These are phyloP conservation scores for Leistus spinibarbis DNA, from an alignment of 2,888 invertebrate species.

Conservation along the genomic window DNA sequence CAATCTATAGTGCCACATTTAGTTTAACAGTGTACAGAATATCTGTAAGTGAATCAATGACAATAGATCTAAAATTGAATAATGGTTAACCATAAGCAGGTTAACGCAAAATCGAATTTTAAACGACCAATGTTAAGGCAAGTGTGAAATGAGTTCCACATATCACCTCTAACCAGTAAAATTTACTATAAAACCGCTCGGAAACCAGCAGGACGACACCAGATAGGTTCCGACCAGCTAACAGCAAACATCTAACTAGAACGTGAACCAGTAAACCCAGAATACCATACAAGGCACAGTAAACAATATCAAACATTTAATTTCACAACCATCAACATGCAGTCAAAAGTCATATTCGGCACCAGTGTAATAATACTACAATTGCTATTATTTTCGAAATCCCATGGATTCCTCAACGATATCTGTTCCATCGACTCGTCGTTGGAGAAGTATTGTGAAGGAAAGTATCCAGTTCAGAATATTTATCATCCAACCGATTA, in stretches of 20 bases:
- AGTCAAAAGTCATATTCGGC: slow-evolving; percentile 43
- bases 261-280: slow-evolving; percentile 41
- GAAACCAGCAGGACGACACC: slow-evolving; percentile 5
- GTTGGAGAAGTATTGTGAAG: neutral
- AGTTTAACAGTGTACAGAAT: slow-evolving; percentile 27
- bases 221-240: slow-evolving; percentile 24
- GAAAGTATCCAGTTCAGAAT: neutral
- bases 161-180: too few species aligned
- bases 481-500: slow-evolving; percentile 24
- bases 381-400: slow-evolving; percentile 44
- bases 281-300: slow-evolving; percentile 48
- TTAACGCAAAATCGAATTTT: slow-evolving; percentile 43
- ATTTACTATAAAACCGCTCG: slow-evolving; percentile 19
- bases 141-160: slow-evolving; percentile 43
- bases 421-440: slow-evolving; percentile 19
- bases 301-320: slow-evolving; percentile 35
- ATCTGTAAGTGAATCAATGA: slow-evolving; percentile 16
- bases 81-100: slow-evolving; percentile 36
- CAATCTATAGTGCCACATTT: neutral
- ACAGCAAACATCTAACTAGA: slow-evolving; percentile 17
- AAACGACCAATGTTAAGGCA: slow-evolving; percentile 43
- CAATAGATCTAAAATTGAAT: slow-evolving; percentile 35
- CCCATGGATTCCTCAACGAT: slow-evolving; percentile 41
- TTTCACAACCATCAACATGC: slow-evolving; percentile 41
- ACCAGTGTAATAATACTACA: slow-evolving; percentile 44